A percentile compares a stretch with the other conserved stretches of the same genome.
These are phyloP conservation scores for Coregonus sp. DNA, from an alignment of 2,797 vertebrate species.

Conservation along the genomic window DNA sequence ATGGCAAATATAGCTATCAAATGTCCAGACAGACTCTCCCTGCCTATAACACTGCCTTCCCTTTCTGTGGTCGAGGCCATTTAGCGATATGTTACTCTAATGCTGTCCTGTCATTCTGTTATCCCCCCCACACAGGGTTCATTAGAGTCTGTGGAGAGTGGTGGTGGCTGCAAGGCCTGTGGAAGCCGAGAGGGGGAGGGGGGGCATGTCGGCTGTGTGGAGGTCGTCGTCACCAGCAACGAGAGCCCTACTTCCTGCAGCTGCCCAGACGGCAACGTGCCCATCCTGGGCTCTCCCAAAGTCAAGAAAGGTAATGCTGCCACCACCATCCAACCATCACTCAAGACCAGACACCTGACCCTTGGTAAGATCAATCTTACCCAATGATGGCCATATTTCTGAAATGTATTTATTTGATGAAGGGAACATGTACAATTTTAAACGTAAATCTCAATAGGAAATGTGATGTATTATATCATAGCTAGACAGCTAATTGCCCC, in stretches of 20 bases:
- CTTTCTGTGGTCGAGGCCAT: too few species aligned
- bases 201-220: conserved; percentile 77
- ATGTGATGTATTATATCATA: too few species aligned
- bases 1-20: too few species aligned
- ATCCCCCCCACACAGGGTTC: conserved; percentile 72
- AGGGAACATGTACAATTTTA: too few species aligned
- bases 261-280: conserved; percentile 77
- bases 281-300: conserved; percentile 60
- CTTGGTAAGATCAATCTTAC: conserved; percentile 5
- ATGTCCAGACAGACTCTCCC: too few species aligned
- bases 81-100: too few species aligned
- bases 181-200: conserved; percentile 79
- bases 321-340: background rate
- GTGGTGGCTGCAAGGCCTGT: conserved; percentile 85
- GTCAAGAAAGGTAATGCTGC: conserved; percentile 82
- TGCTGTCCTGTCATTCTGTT: too few species aligned
- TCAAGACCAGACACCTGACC: background rate
- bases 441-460: too few species aligned
- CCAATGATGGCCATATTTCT: background rate
- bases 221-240: conserved; percentile 77
- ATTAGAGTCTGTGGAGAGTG: conserved; percentile 77
- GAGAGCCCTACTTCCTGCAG: conserved; percentile 82
- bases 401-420: too few species aligned
- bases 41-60: too few species aligned
- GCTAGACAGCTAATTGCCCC: too few species aligned